These are phyloP conservation scores for Tonatia bakeri DNA, from an alignment of 2,113 vertebrate species.

Conservation along the genomic window DNA sequence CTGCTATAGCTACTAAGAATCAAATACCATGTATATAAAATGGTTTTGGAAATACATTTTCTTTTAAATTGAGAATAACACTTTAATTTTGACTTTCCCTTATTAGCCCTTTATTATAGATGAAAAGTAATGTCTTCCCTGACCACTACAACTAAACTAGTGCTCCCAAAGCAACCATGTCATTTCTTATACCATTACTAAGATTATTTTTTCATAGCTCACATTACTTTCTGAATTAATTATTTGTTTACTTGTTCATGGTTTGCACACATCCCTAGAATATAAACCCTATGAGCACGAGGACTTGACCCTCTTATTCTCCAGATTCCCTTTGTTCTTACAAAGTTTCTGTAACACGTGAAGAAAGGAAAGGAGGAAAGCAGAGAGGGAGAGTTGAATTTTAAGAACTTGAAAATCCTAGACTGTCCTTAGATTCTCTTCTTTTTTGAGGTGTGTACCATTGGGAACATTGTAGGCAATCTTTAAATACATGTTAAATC, in stretches of 20 bases:
- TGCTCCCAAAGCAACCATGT: neutral
- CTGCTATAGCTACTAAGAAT: neutral
- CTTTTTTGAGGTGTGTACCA: neutral
- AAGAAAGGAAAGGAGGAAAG: neutral
- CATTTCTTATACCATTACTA: neutral
- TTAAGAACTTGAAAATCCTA: conserved; percentile 25
- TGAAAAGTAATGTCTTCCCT: neutral
- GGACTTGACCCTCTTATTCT: neutral
- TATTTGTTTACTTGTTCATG: neutral
- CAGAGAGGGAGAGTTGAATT: neutral
- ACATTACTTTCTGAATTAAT: neutral
- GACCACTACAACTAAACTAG: neutral
- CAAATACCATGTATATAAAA: neutral
- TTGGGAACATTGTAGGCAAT: neutral
- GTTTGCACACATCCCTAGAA: neutral
- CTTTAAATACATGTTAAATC: neutral
- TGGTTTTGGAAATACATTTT: neutral
- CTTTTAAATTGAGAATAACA: neutral
- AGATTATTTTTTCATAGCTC: neutral
- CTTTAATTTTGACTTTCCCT: neutral
- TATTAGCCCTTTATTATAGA: neutral
- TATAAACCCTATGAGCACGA: neutral
- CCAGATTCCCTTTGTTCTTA: neutral
- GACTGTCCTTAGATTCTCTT: neutral
- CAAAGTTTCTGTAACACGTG: neutral